These are phyloP conservation scores for Halictus rubicundus DNA, from an alignment of 1,140 invertebrate genomes.

Conservation along the genomic window DNA sequence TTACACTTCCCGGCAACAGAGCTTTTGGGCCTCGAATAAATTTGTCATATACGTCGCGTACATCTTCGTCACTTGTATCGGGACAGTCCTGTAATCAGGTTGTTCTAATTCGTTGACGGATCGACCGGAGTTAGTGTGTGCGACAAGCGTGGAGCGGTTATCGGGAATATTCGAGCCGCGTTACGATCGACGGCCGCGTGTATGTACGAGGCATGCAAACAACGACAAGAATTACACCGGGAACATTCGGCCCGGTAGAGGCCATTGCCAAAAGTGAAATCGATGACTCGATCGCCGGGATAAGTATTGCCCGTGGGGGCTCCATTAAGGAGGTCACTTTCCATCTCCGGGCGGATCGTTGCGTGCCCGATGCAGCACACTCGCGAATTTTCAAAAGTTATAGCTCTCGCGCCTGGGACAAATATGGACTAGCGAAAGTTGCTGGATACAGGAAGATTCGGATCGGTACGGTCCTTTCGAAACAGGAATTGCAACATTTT, in stretches of 20 bases:
- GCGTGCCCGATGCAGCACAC: not conserved
- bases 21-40: too few relatives aligned
- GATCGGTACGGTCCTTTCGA: not conserved
- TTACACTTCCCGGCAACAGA: too few relatives aligned
- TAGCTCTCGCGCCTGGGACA: not conserved
- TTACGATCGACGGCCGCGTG: constrained; percentile 15
- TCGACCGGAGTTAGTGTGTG: not conserved
- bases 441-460: not conserved
- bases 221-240: constrained; percentile 52
- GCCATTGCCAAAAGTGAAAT: constrained; percentile 81
- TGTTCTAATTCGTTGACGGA: not conserved
- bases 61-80: too few relatives aligned
- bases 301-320: constrained; percentile 57
- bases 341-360: constrained; percentile 50
- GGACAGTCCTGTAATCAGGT: not conserved
- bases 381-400: constrained; percentile 21
- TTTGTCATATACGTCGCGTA: too few relatives aligned
- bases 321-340: constrained; percentile 69
- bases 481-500: too few relatives aligned
- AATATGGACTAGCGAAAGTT: not conserved
- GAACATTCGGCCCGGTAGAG: constrained; percentile 68
- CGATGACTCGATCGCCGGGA: constrained; percentile 55
- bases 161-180: constrained; percentile 5
- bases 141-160: not conserved
- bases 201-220: constrained; percentile 51